Evolutionary conservation across 2,797 vertebrate genomes (phyloP).

Genomic region (Chelon labrosus): DNA sequence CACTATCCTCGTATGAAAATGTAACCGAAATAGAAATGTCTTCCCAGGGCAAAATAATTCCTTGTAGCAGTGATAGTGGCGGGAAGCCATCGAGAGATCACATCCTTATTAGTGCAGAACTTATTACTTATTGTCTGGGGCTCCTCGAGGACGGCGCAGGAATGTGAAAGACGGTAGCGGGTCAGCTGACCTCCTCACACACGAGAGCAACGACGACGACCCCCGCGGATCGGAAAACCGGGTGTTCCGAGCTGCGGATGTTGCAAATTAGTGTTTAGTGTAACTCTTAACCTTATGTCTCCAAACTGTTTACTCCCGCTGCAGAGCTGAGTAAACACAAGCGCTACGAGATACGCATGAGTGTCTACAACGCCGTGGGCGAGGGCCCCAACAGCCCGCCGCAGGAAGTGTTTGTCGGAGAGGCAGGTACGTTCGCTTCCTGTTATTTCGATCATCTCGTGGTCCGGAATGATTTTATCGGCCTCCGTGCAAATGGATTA

Average conservation of each 20-base stretch:
- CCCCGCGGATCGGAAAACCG: background rate
- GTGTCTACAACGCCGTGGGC: slow-evolving; percentile 93
- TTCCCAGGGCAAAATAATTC: background rate
- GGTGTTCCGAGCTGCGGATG: background rate
- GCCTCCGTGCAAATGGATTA: background rate
- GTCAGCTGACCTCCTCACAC: background rate
- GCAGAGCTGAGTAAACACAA: slow-evolving; percentile 94
- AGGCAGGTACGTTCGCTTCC: slow-evolving; percentile 88
- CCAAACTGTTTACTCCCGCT: slow-evolving; percentile 38
- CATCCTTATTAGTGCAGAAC: background rate
- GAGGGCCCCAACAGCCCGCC: slow-evolving; percentile 93
- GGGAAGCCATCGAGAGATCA: slow-evolving; percentile 2
- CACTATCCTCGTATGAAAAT: slow-evolving; percentile 12
- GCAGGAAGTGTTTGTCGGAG: slow-evolving; percentile 96
- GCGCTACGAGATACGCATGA: slow-evolving; percentile 96
- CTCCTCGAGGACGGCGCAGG: background rate
- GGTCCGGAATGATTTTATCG: background rate
- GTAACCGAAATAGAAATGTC: slow-evolving; percentile 20
- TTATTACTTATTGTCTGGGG: slow-evolving; percentile 3
- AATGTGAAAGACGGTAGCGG: background rate
- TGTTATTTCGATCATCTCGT: slow-evolving; percentile 7
- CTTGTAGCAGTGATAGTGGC: background rate
- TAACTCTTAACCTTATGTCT: background rate
- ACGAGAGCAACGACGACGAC: too few relatives aligned
- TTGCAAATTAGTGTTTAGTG: background rate